Evolutionary conservation across 1,140 invertebrate species (phyloP).

Genomic region (Lepidurus apus): DNA sequence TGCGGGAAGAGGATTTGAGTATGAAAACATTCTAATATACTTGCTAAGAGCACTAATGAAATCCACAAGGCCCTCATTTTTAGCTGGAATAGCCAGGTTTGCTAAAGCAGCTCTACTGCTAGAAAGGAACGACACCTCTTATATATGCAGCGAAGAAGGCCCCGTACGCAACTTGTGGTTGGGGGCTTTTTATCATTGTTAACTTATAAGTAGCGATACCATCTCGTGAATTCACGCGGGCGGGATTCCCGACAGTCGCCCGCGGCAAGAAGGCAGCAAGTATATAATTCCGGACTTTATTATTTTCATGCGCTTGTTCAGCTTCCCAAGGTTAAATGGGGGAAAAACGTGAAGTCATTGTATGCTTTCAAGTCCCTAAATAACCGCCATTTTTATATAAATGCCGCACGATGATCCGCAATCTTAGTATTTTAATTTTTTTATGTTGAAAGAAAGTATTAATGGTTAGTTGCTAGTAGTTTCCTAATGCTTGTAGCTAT

Average conservation of each 20-base stretch:
- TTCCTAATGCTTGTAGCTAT: too few species aligned
- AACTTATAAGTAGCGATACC: constrained; percentile 1
- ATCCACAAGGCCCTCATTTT: not conserved
- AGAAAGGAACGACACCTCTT: not conserved
- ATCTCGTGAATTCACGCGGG: constrained; percentile 6
- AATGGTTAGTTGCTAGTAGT: too few species aligned
- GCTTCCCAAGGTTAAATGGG: not conserved
- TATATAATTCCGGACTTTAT: not conserved
- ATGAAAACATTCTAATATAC: not conserved
- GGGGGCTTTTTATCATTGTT: constrained; percentile 1
- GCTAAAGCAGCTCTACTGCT: not conserved
- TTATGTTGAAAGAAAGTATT: too few species aligned
- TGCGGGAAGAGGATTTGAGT: not conserved
- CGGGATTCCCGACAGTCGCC: constrained; percentile 12
- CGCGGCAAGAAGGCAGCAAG: not conserved
- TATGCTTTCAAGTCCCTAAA: not conserved
- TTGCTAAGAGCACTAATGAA: not conserved
- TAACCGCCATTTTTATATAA: constrained; percentile 6
- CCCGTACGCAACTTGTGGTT: not conserved
- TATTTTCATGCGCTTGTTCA: not conserved
- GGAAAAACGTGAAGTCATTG: constrained; percentile 4
- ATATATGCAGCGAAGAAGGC: not conserved
- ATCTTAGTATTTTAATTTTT: not conserved
- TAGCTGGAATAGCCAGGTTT: not conserved
- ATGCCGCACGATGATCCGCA: not conserved